Base-by-base conservation (phyloP, 2,113 vertebrate species). In the Progne subis region DNA sequence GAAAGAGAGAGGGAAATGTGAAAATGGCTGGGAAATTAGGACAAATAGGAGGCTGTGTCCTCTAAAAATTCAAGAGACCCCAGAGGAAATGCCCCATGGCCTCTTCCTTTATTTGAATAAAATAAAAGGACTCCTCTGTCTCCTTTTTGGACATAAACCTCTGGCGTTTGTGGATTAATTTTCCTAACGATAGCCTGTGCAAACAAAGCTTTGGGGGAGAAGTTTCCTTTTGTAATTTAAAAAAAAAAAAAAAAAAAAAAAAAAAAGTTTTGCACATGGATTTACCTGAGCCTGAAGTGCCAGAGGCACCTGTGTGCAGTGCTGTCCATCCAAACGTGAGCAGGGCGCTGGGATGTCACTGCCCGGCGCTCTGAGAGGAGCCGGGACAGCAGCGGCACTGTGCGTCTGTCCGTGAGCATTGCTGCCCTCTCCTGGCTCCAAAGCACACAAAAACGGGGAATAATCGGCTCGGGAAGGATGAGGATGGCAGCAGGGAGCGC, bases 341-440 rank as follows among this genome's bases (percentile, higher is more conserved):
- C 64, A 11, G 9, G 31, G 2, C 7, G 9, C 46, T 37, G n/a
- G 14, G 57, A 37, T 59, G 57, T 59, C 57, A 0, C 39, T 32
- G 34, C 16, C 37, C 9, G 41, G 9, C 37, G 1, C 1, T 2
- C 13, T 1, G 57, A 19, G 21, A 69, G 39, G 44, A 84, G 31
- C 3, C 0, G 12, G 17, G 7, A 25, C 7, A 23, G 50, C 37
- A 16, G 9, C 0, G 3, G 5, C 5, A 1, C 47, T 1, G 16
- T 6, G 23, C 4, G 28, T 16, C 55, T 80, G 78, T 86, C n/a
- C 68, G 0, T 49, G 88, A 83, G 64, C 95, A 26, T 75, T 97
- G 96, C 96, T 97, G 95, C 95, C 95, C 94, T 96, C 95, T 96
- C 37, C 92, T 75, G 96, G 96, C n/a, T 49, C 37, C 67, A 7